These are phyloP conservation scores for Eupithecia subumbrata DNA, from an alignment of 2,888 invertebrate species.

Conservation along the genomic window DNA sequence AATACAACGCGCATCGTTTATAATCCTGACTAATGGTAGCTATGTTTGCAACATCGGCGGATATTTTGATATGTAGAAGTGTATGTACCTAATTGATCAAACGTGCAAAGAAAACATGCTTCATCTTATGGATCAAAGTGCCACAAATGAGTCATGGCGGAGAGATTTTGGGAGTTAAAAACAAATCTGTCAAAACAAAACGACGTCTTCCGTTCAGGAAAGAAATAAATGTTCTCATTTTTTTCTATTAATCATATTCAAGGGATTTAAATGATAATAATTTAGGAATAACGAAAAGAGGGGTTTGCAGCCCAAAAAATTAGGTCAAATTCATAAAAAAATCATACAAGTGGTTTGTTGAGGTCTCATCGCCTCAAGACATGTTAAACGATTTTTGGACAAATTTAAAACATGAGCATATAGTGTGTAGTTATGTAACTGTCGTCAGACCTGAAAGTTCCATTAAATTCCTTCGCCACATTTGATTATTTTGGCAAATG, in stretches of 20 bases:
- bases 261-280: background rate
- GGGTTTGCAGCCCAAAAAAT: background rate
- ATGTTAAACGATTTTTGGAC: background rate
- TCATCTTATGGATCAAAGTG: constrained; percentile 7
- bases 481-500: constrained; percentile 44
- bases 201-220: constrained; percentile 24
- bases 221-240: constrained; percentile 24
- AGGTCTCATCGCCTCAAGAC: background rate
- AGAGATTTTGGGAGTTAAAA: constrained; percentile 20
- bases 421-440: background rate
- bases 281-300: background rate
- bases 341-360: background rate
- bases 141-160: constrained; percentile 21
- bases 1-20: background rate
- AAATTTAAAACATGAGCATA: background rate
- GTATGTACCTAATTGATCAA: constrained; percentile 1
- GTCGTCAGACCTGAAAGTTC: constrained; percentile 10
- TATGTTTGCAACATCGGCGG: background rate
- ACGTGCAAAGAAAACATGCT: background rate
- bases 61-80: background rate
- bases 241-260: background rate
- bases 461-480: constrained; percentile 28
- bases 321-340: background rate
- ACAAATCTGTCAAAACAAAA: constrained; percentile 26
- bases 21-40: background rate